A percentile compares a stretch with the other conserved stretches of the same genome.
Conservation (phyloP, 2,797 vertebrate species). For the Melopsittacus undulatus region DNA sequence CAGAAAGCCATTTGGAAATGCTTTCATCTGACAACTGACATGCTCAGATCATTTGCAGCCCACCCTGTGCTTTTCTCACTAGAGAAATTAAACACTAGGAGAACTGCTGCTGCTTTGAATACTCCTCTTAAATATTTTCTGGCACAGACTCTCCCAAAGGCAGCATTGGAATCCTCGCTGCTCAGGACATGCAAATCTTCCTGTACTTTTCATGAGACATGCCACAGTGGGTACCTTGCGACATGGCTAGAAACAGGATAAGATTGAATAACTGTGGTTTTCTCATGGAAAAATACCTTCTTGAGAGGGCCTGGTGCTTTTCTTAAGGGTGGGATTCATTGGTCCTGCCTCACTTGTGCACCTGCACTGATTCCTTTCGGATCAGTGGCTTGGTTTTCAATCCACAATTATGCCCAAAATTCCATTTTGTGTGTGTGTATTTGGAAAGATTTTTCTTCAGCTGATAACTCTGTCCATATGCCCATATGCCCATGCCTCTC, state of each 20-base stretch:
- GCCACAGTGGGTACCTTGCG: background rate
- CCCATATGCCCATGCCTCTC: background rate
- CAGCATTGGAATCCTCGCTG: background rate
- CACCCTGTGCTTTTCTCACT: slow-evolving; percentile 68
- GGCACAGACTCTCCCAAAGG: slow-evolving; percentile 42
- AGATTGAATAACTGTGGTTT: background rate
- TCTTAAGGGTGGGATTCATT: background rate
- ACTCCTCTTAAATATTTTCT: slow-evolving; percentile 62
- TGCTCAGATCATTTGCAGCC: slow-evolving; percentile 70
- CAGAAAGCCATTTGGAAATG: slow-evolving; percentile 70
- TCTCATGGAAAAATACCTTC: background rate
- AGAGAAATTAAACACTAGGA: slow-evolving; percentile 69
- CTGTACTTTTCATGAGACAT: background rate
- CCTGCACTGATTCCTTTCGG: background rate
- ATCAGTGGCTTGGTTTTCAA: background rate
- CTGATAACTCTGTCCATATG: background rate
- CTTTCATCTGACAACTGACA: slow-evolving; percentile 74
- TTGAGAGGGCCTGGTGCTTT: background rate
- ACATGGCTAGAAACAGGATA: background rate
- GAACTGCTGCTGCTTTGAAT: slow-evolving; percentile 67
- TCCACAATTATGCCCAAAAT: background rate
- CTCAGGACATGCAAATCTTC: slow-evolving; percentile 4
- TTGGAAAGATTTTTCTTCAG: background rate
- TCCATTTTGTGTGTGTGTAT: background rate
- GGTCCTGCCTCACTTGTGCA: background rate